Conservation (phyloP, 2,113 vertebrate genomes). For the Herpetotheres cachinnans region DNA sequence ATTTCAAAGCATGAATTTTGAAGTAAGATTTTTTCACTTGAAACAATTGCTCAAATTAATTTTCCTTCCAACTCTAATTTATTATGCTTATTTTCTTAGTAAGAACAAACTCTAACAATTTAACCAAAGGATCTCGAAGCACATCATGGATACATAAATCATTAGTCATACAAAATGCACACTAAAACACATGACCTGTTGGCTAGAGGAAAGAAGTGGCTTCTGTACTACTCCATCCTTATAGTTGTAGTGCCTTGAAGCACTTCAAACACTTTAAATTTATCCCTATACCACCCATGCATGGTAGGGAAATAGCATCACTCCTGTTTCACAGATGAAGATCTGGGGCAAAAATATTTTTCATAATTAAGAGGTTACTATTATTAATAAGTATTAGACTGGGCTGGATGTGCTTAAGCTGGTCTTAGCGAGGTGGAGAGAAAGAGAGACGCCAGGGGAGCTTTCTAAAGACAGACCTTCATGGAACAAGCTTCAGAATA, state of each 20-base stretch:
- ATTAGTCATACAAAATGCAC: background rate
- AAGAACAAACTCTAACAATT: constrained; percentile 8
- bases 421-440: background rate
- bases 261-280: background rate
- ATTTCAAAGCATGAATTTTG: constrained; percentile 56
- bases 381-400: background rate
- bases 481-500: background rate
- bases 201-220: background rate
- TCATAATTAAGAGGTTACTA: background rate
- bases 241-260: background rate
- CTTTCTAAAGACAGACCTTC: background rate
- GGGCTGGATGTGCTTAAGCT: background rate
- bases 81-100: constrained; percentile 42
- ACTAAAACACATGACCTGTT: background rate
- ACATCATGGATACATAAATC: background rate
- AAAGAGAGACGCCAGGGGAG: background rate
- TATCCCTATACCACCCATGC: background rate
- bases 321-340: background rate
- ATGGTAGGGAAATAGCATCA: background rate
- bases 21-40: constrained; percentile 39
- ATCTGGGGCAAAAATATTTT: background rate
- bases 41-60: constrained; percentile 64
- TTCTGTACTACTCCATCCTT: background rate
- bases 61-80: constrained; percentile 42
- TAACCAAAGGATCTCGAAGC: background rate